Evolutionary conservation across 2,113 vertebrate genomes (phyloP).

Genomic region (Prunella fulvescens): DNA sequence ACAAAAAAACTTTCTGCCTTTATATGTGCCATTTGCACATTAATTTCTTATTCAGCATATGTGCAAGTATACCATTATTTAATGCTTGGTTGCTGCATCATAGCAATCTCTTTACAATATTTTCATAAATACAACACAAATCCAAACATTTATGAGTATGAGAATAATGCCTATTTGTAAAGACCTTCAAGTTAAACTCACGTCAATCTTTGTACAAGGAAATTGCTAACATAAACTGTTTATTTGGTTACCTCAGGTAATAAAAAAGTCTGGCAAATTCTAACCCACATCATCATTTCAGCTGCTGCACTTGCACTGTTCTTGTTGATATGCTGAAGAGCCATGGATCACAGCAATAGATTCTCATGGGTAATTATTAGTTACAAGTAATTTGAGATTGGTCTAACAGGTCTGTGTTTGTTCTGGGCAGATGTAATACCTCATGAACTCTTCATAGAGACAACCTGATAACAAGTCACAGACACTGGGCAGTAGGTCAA

Average conservation of each 20-base stretch:
- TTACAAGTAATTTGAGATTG: background rate
- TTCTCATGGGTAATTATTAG: background rate
- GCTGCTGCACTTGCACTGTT: background rate
- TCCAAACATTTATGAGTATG: background rate
- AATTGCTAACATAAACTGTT: background rate
- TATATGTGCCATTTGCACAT: background rate
- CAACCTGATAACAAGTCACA: background rate
- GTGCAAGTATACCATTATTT: background rate
- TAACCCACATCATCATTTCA: background rate
- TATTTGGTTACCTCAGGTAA: background rate
- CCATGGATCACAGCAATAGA: background rate
- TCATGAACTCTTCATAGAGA: background rate
- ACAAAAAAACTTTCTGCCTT: background rate
- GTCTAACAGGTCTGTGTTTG: background rate
- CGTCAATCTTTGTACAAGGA: background rate
- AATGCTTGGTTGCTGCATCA: background rate
- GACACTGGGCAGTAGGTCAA: background rate
- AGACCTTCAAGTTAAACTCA: background rate
- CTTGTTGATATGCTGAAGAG: background rate
- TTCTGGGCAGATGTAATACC: background rate
- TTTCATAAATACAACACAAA: background rate
- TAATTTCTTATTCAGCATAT: background rate
- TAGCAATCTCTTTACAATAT: background rate
- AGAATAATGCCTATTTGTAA: background rate
- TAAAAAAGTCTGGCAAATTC: background rate